Conservation (phyloP, 2,888 invertebrate genomes). For the Bombylius discolor region DNA sequence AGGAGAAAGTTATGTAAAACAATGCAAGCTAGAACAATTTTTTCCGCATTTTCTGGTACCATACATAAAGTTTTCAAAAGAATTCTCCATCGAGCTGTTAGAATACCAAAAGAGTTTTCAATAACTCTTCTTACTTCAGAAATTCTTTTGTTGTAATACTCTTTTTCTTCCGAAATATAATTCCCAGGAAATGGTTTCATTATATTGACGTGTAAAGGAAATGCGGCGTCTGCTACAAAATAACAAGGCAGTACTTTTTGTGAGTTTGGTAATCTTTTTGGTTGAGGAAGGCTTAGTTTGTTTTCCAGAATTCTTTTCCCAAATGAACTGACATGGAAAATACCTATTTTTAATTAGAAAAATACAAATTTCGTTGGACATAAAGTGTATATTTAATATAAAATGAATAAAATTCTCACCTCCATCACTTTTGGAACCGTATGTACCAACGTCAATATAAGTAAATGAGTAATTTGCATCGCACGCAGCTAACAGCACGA, state of each 20-base stretch:
- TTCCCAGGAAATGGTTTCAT: not conserved
- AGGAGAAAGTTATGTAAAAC: slow-evolving; percentile 8
- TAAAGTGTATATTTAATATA: too few species aligned
- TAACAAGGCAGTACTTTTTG: not conserved
- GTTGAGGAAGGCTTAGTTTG: not conserved
- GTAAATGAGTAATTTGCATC: slow-evolving; percentile 23
- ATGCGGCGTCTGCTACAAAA: slow-evolving; percentile 3
- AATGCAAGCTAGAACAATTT: slow-evolving; percentile 6
- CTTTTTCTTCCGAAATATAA: too few species aligned
- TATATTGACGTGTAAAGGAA: not conserved
- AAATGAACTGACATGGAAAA: slow-evolving; percentile 2
- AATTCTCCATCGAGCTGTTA: slow-evolving; percentile 9
- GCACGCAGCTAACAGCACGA: slow-evolving; percentile 22
- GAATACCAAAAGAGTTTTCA: not conserved
- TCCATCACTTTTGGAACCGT: slow-evolving; percentile 20
- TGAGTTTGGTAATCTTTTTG: slow-evolving; percentile 1
- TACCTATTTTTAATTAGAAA: slow-evolving; percentile 1
- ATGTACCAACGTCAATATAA: slow-evolving; percentile 23
- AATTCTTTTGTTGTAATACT: too few species aligned
- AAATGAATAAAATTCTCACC: not conserved
- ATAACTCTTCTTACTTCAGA: too few species aligned
- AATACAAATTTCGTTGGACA: too few species aligned
- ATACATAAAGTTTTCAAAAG: slow-evolving; percentile 6
- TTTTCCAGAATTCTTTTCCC: slow-evolving; percentile 2
- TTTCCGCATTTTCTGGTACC: slow-evolving; percentile 8